Evolutionary conservation across 2,113 vertebrate genomes (phyloP).

Genomic region (Macroglossus sobrinus): DNA sequence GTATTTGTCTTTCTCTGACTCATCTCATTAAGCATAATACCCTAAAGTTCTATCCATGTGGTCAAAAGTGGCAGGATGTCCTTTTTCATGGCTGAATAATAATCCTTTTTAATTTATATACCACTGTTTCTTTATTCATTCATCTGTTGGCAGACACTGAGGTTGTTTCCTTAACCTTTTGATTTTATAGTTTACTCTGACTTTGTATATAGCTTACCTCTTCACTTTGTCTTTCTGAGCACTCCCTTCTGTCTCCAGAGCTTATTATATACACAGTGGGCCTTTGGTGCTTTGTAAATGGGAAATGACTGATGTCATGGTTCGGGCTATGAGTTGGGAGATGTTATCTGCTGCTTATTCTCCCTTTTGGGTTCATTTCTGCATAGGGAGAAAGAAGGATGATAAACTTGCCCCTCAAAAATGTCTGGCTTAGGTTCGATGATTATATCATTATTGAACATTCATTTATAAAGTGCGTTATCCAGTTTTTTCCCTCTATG

Average conservation of each 20-base stretch:
- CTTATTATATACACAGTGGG: no score
- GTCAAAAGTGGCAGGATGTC: no score
- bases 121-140: background rate
- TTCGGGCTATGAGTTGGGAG: background rate
- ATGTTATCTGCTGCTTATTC: background rate
- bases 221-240: background rate
- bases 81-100: no score
- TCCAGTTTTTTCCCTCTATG: background rate
- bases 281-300: background rate
- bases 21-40: no score
- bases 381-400: background rate
- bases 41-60: background rate
- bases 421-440: background rate
- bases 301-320: background rate
- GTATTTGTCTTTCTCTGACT: background rate
- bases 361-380: background rate
- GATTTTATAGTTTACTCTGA: background rate
- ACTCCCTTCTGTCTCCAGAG: background rate
- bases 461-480: background rate
- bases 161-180: background rate
- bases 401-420: background rate
- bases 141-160: background rate
- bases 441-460: background rate
- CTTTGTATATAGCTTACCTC: background rate
- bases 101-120: no score